Evolutionary conservation across 2,113 vertebrate genomes (phyloP), one percentile per base, ranked within the genome.

Genomic region (Pica pica): DNA sequence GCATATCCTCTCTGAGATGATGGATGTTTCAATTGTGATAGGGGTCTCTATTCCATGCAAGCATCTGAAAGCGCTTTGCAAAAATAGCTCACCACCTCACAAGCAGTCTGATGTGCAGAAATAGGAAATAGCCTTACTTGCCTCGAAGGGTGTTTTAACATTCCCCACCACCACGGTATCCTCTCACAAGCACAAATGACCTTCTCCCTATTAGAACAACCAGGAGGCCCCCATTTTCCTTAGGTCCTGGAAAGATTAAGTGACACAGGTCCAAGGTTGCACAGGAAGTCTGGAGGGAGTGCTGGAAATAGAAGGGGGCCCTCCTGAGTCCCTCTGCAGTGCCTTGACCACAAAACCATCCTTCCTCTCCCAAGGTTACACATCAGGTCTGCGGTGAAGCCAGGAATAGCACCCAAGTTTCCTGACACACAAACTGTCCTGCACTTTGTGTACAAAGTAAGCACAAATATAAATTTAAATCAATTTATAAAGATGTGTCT

Each of bases 281-380:
- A 63, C 95, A 97, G 95, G 95, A 97, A 97, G 95, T 96, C 95
- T 96, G 95, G 92, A 93, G 31, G 39, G 93, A 92, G 56, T 37
- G 41, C 95, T 97, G 79, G 76, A 96, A 97, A 96, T 97, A 96
- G 96, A 95, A 80, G 55, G 76, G 57, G 90, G 90, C 80, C 94
- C 90, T 91, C 41, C 79, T 53, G 44, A 89, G 50, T 95, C 86
- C 24, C 65, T 83, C 49, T 0, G 0, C 83, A 65, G 31, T 1
- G 56, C 73, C 88, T 84, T 92, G 92, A 94, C 93, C 92, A 93
- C 90, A 81, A 56, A 86, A 95, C 83, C 73, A 96, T 96, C 88
- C 96, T 97, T 96, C 96, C 96, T 95, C 92, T 96, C 76, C 88
- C 90, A 89, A 81, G 93, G 90, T 92, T 95, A 87, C 5, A 31